Percentiles rank a stretch among this genome's conserved stretches.
These are phyloP conservation scores for Macrophya annulata DNA, from an alignment of 2,888 invertebrate species.

Conservation along the genomic window DNA sequence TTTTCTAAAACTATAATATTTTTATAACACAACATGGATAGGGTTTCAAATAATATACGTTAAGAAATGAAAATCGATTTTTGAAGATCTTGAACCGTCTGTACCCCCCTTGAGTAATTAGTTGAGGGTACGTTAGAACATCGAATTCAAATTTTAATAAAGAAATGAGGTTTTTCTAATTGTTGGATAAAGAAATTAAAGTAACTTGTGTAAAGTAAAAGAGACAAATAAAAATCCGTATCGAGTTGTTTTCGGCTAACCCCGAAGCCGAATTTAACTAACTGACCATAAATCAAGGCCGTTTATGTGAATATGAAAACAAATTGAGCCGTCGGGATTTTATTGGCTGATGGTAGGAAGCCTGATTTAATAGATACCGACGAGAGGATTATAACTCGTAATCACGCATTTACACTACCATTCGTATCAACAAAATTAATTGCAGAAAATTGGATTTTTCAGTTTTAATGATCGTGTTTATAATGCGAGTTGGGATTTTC, in stretches of 20 bases:
- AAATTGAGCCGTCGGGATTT: conserved; percentile 9
- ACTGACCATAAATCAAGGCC: conserved; percentile 9
- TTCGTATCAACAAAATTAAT: background rate
- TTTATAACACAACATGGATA: no score
- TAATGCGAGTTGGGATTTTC: background rate
- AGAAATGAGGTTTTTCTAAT: no score
- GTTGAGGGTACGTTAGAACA: no score
- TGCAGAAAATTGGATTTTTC: background rate
- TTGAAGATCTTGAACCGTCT: no score
- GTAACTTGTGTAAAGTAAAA: background rate
- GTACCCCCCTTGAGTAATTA: no score
- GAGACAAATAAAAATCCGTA: background rate
- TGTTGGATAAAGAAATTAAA: no score
- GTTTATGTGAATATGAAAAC: conserved; percentile 12
- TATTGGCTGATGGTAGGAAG: background rate
- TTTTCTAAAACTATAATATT: no score
- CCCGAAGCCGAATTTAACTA: background rate
- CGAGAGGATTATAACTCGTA: conserved; percentile 8
- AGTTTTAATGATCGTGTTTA: background rate
- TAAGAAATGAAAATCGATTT: no score
- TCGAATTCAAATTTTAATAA: no score
- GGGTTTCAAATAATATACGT: no score
- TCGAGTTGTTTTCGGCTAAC: background rate
- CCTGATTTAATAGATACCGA: background rate
- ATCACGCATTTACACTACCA: background rate